Base-by-base conservation (phyloP, 2,797 vertebrate genomes). In the Labroides dimidiatus region DNA sequence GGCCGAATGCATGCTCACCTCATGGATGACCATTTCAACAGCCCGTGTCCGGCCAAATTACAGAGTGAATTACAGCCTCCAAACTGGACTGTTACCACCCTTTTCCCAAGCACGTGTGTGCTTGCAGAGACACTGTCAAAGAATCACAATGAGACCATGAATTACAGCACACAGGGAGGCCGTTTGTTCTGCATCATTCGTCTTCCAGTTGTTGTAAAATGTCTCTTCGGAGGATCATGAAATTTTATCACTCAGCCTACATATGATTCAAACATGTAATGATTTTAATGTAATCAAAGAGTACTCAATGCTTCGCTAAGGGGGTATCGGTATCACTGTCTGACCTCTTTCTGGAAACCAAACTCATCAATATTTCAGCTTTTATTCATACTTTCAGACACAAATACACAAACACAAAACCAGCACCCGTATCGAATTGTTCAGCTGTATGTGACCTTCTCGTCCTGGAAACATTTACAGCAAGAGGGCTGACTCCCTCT, bases 111-210 rank as follows among this genome's bases (percentile, higher is more conserved):
- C 72, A 77, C 64, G 55, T 30, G 52, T 64, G 61, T 50, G 64
- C 44, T 14, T 62, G 16, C 45, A 54, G 19, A 57, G 24, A 75
- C 45, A 67, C 27, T 49, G 39, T 75, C 49, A 62, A 39, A 64
- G 61, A 52, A 61, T 33, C 8, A 6, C 83, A 78, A 84, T 82
- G 55, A 77, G 53, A 84, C 69, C 81, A 43, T 89, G 82, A 82
- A 69, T 88, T 84, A 85, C 54, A 74, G 74, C 30, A 64, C 85
- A 78, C 69, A 54, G 57, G 84, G 82, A 85, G 53, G 51, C 63
- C 33, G 72, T 84, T 88, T 76, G 81, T 82, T 88, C 81, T 77
- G 80, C 85, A 62, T 72, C 67, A 1, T 52, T 70, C 57, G 33
- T 72, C 67, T 6, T 77, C 66, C 82, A 73, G 69, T 43, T 75